phyloP scores from a whole-genome alignment of 2,888 invertebrate species.

The Sesamia inferens region DNA sequence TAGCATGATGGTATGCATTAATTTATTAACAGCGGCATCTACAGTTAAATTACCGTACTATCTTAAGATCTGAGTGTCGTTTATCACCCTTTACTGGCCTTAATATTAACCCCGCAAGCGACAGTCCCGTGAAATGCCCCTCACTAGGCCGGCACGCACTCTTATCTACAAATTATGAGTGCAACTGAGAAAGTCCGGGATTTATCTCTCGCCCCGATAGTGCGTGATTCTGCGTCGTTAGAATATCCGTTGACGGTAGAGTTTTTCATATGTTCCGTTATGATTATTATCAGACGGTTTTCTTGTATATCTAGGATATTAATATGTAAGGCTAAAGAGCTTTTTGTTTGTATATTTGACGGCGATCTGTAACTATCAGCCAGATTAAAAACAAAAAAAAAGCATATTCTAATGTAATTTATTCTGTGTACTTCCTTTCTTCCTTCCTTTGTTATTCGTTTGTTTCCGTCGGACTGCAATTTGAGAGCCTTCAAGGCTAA shows the following conservation, averaged over 20 bases:
- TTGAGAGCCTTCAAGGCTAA: too few relatives aligned
- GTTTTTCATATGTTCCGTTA: slow-evolving; percentile 52
- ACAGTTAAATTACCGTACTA: slow-evolving; percentile 53
- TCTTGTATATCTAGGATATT: slow-evolving; percentile 10
- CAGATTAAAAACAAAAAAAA: too few relatives aligned
- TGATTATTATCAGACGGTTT: slow-evolving; percentile 29
- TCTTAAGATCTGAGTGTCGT: slow-evolving; percentile 51
- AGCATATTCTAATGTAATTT: too few relatives aligned
- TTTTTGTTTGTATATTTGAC: too few relatives aligned
- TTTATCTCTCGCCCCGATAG: slow-evolving; percentile 58
- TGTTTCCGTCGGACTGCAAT: too few relatives aligned
- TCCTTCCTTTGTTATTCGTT: too few relatives aligned
- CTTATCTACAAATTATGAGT: slow-evolving; percentile 64
- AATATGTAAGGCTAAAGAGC: too few relatives aligned
- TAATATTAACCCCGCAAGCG: slow-evolving; percentile 58
- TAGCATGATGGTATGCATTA: slow-evolving; percentile 54
- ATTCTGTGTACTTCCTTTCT: too few relatives aligned
- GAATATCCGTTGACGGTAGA: slow-evolving; percentile 50
- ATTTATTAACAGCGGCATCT: slow-evolving; percentile 54
- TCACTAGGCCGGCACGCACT: slow-evolving; percentile 62
- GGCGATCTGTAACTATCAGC: too few relatives aligned
- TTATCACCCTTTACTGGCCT: slow-evolving; percentile 55
- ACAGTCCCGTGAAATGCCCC: slow-evolving; percentile 55
- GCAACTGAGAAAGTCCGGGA: slow-evolving; percentile 59
- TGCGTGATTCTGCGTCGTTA: slow-evolving; percentile 56